Conservation (phyloP, 2,888 invertebrate species). For the Hipparchia sbordonii region DNA sequence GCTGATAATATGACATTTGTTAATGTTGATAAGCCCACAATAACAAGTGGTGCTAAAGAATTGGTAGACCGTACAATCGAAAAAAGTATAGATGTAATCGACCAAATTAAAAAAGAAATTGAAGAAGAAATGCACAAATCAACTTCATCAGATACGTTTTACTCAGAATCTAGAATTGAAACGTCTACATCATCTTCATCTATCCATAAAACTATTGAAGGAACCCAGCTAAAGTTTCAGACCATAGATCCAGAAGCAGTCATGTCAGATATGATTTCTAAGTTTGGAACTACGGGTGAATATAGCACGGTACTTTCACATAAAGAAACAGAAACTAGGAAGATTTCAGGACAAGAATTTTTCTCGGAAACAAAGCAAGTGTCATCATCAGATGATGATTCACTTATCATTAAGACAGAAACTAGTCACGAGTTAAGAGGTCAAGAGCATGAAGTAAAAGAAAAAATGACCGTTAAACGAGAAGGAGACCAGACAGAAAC, state of each 20-base stretch:
- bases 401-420: conserved; percentile 74
- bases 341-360: conserved; percentile 78
- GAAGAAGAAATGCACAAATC: conserved; percentile 72
- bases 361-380: conserved; percentile 77
- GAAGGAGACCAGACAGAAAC: conserved; percentile 78
- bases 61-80: conserved; percentile 78
- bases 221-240: conserved; percentile 67
- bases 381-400: conserved; percentile 78
- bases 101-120: conserved; percentile 74
- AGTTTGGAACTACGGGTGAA: conserved; percentile 64
- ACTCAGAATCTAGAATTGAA: conserved; percentile 69
- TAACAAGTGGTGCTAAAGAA: conserved; percentile 81
- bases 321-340: conserved; percentile 77
- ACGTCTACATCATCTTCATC: conserved; percentile 74
- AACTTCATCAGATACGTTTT: conserved; percentile 68
- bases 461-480: conserved; percentile 72
- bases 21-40: conserved; percentile 79
- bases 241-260: conserved; percentile 68
- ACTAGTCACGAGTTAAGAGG: conserved; percentile 74
- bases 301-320: conserved; percentile 75
- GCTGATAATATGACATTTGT: conserved; percentile 75
- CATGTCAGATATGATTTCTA: conserved; percentile 74
- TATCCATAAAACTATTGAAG: conserved; percentile 67
- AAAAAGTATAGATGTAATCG: conserved; percentile 70
- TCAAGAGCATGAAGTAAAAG: conserved; percentile 76